These are phyloP conservation scores for Brachionus koreanus DNA, from an alignment of 1,140 invertebrate species.

Conservation along the genomic window DNA sequence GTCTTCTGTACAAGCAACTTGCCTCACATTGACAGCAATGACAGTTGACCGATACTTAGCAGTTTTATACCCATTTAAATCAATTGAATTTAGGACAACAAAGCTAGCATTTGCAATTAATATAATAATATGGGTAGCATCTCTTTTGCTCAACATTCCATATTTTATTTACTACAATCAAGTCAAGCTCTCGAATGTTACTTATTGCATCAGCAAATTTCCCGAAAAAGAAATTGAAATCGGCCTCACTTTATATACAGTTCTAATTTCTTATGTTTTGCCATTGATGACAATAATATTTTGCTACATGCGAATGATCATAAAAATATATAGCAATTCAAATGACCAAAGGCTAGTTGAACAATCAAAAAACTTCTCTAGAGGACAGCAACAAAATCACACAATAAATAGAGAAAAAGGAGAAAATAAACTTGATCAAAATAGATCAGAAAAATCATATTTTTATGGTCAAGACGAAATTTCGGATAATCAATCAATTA, in stretches of 20 bases:
- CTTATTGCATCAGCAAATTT: slow-evolving; percentile 45
- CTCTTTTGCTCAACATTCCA: slow-evolving; percentile 17
- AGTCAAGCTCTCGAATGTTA: neutral
- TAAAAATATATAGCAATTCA: slow-evolving; percentile 35
- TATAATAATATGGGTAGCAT: slow-evolving; percentile 50
- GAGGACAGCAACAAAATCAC: neutral
- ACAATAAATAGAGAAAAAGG: neutral
- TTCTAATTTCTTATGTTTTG: slow-evolving; percentile 50
- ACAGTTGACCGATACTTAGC: slow-evolving; percentile 54
- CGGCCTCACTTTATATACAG: slow-evolving; percentile 48
- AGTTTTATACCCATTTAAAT: slow-evolving; percentile 52
- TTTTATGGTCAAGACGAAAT: neutral
- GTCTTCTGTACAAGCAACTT: slow-evolving; percentile 53
- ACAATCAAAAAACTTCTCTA: slow-evolving; percentile 7
- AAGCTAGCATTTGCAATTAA: slow-evolving; percentile 49
- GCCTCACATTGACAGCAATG: slow-evolving; percentile 54
- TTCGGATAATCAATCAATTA: neutral
- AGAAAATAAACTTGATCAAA: neutral
- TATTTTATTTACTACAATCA: slow-evolving; percentile 37
- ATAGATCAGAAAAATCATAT: neutral
- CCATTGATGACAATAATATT: slow-evolving; percentile 50
- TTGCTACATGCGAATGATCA: slow-evolving; percentile 50
- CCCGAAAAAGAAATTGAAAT: slow-evolving; percentile 46
- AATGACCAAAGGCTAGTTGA: neutral
- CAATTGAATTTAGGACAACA: slow-evolving; percentile 50